Base-by-base conservation (phyloP, 2,888 invertebrate species). In the Eristalis intricaria region DNA sequence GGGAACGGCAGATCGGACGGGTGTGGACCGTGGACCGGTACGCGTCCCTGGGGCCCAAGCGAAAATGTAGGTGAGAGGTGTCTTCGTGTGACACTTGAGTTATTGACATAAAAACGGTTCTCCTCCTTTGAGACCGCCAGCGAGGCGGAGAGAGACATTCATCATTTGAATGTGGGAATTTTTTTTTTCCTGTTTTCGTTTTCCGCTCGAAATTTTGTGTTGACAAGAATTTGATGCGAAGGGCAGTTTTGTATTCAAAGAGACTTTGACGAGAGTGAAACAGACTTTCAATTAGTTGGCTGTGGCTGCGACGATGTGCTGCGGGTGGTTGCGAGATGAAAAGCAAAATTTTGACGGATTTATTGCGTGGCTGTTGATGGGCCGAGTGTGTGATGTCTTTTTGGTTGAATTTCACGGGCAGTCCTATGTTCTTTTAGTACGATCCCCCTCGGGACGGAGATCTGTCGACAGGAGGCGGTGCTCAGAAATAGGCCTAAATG, bases 51-150 rank as follows among this genome's bases (percentile, higher is more conserved):
- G 50, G 50, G 50, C 50, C 50, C 50, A 50, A 50, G 43, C n/a
- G 58, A 68, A n/a, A 73, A 71, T 43, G 43, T 71, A 60, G 68
- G 69, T 77, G 50, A 60, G 63, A 40, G 19, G 29, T 70, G 26
- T 65, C 40, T 32, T 15, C 64, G 65, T 58, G 58, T 71, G 70
- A 58, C 69, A 78, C 38, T 38, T 78, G 69, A 75, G 74, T 75
- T 75, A 75, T 75, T 65, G 38, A 78, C 77, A 69, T 19, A 22
- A 63, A 77, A 77, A 77, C 32, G 43, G 32, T 77, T 68, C 66
- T 60, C 4, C n/a, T 63, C 19, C 50, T 50, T 8, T 1, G 50
- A 15, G 32, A 32, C 5, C 8, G 32, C 26, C 26, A 26, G 2
- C n/a, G 7, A 19, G 43, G 19, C 1, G 4, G n/a, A 4, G 7